Conservation (phyloP, 1,140 invertebrate species). For the Ganaspis sp. region DNA sequence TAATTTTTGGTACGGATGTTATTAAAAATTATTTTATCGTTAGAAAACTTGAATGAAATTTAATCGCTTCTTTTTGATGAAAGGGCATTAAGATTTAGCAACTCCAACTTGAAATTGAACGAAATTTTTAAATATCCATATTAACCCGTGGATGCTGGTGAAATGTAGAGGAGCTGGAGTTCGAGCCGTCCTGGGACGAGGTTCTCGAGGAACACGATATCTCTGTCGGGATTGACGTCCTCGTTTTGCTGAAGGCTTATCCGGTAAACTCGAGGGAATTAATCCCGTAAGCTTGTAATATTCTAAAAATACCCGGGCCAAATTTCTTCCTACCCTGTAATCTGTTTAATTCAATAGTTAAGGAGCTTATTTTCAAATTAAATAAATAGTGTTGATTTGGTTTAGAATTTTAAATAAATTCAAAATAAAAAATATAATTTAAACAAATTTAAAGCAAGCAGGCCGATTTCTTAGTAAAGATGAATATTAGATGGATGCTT, state of each 20-base stretch:
- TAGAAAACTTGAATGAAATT: no score
- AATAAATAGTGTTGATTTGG: no score
- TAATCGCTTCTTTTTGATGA: no score
- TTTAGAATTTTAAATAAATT: no score
- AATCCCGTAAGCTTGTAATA: conserved; percentile 87
- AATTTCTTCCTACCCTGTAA: conserved; percentile 84
- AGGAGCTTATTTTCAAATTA: neutral
- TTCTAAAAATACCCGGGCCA: conserved; percentile 86
- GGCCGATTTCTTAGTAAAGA: no score
- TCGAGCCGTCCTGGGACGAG: conserved; percentile 77
- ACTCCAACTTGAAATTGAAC: neutral
- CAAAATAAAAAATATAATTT: no score
- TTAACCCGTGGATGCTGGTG: conserved; percentile 77
- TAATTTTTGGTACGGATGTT: no score
- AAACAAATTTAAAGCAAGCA: no score
- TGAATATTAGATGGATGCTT: no score
- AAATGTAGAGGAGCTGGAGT: conserved; percentile 78
- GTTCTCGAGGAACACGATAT: conserved; percentile 74
- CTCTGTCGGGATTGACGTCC: conserved; percentile 76
- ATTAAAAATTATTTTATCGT: no score
- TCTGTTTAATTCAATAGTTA: conserved; percentile 52
- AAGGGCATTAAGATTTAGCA: no score
- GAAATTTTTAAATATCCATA: neutral
- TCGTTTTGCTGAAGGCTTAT: conserved; percentile 75
- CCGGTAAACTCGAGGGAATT: conserved; percentile 78